These are phyloP conservation scores for Sebastiscus albofasciatus DNA, from an alignment of 2,797 vertebrate genomes.

Conservation along the genomic window DNA sequence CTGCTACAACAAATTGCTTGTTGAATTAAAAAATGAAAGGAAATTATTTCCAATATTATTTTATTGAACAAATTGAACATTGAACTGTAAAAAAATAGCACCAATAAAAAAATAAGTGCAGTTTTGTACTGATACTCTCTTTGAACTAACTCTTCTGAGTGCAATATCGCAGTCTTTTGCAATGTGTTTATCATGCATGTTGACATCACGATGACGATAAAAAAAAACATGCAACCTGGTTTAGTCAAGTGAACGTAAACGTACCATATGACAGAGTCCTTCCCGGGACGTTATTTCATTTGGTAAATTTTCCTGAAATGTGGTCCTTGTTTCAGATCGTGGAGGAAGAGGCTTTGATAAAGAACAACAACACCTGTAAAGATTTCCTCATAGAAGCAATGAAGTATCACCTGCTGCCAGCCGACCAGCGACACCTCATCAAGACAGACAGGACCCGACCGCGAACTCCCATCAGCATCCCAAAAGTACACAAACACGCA, in stretches of 20 bases:
- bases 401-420: conserved; percentile 96
- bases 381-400: conserved; percentile 98
- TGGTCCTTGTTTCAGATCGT: conserved; percentile 86
- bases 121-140: too few species aligned
- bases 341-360: conserved; percentile 96
- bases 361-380: conserved; percentile 98
- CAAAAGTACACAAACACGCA: conserved; percentile 84
- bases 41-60: background rate
- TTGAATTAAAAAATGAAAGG: background rate
- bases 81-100: background rate
- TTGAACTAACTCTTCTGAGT: too few species aligned
- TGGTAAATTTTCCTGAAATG: background rate
- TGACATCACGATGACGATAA: too few species aligned
- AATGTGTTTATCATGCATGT: too few species aligned
- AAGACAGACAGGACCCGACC: conserved; percentile 95
- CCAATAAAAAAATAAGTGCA: background rate
- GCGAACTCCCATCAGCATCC: conserved; percentile 93
- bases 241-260: background rate
- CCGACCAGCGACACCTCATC: conserved; percentile 94
- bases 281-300: background rate
- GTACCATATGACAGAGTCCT: background rate
- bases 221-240: too few species aligned
- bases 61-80: background rate
- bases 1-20: background rate
- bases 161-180: too few species aligned